Evolutionary conservation across 2,113 vertebrate genomes (phyloP), one percentile per base, ranked within the genome.

Genomic region (Tragulus kanchil): DNA sequence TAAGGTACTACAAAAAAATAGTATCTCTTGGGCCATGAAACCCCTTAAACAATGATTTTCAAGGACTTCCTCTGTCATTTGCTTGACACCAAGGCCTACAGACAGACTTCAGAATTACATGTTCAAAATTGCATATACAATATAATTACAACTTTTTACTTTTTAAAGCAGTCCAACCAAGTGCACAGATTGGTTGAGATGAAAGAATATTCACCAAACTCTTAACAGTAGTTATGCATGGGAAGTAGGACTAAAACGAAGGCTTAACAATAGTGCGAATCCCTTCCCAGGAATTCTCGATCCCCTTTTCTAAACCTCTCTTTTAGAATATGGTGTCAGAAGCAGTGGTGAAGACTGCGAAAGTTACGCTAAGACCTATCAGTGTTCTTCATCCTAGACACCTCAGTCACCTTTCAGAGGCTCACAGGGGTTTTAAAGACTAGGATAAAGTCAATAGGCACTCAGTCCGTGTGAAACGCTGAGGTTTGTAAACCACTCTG

Each of bases 61-160:
- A 58, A 77, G 42, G 69, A 78, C n/a, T 64, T 91, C 10, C n/a
- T 94, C 54, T 73, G 21, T 82, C 36, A 71, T n/a, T 77, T 92
- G 54, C 16, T 87, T 95, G 92, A 48, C 54, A 86, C 82, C 71
- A 84, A 96, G 90, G 50, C 45, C 58, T 67, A 61, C 5, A 84
- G 45, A 81, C 23, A 88, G 31, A 77, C 50, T 71, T 78, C 31
- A 11, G 58, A 93, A 87, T 78, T 85, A 89, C 54, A 95, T 64
- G 48, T 73, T 90, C 56, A 64, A 89, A 71, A 62, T 8, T 75
- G 4, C 16, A 19, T 21, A 61, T 67, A 42, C 12, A 14, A 31
- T 64, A 28, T 52, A 71, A 79, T 82, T 85, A 48, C 31, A 79
- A 6, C 48, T 56, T 8, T 59, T 16, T 65, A n/a, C n/a, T n/a